These are phyloP conservation scores for Trachops cirrhosus DNA, from an alignment of 2,797 vertebrate species.

Conservation along the genomic window DNA sequence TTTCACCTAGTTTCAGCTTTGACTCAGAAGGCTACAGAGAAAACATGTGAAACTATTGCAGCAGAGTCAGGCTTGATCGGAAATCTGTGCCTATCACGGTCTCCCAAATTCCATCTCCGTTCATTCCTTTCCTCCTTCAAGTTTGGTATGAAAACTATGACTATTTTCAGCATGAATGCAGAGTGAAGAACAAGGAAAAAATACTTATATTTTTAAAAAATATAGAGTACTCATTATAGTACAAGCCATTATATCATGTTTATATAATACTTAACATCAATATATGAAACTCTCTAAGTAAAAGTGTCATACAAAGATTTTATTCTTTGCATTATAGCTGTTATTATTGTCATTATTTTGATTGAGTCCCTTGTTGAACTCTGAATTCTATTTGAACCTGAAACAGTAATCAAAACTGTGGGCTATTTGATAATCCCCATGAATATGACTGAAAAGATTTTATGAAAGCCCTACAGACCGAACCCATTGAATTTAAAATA, in stretches of 20 bases:
- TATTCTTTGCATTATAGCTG: constrained; percentile 46
- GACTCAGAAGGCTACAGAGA: neutral
- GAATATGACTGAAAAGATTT: constrained; percentile 72
- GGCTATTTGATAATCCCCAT: constrained; percentile 74
- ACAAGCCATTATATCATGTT: neutral
- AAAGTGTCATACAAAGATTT: constrained; percentile 41
- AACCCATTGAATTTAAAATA: constrained; percentile 71
- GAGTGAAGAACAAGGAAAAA: constrained; percentile 30
- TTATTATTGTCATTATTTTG: constrained; percentile 57
- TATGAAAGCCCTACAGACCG: constrained; percentile 60
- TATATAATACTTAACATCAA: constrained; percentile 38
- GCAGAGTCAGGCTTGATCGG: neutral
- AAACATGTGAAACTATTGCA: neutral
- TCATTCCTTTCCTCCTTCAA: constrained; percentile 13
- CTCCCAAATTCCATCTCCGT: neutral
- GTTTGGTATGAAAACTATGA: constrained; percentile 17
- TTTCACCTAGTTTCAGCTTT: neutral
- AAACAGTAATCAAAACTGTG: constrained; percentile 71
- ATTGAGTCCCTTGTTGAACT: constrained; percentile 68
- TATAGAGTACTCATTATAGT: constrained; percentile 23
- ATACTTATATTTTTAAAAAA: neutral
- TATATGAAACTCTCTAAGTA: constrained; percentile 7
- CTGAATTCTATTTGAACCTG: constrained; percentile 76
- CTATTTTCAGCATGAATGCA: neutral
- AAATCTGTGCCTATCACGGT: neutral